A percentile compares a stretch with the other conserved stretches of the same genome.
Evolutionary conservation across 1,140 invertebrate species (phyloP).

Genomic region (Physella acuta): DNA sequence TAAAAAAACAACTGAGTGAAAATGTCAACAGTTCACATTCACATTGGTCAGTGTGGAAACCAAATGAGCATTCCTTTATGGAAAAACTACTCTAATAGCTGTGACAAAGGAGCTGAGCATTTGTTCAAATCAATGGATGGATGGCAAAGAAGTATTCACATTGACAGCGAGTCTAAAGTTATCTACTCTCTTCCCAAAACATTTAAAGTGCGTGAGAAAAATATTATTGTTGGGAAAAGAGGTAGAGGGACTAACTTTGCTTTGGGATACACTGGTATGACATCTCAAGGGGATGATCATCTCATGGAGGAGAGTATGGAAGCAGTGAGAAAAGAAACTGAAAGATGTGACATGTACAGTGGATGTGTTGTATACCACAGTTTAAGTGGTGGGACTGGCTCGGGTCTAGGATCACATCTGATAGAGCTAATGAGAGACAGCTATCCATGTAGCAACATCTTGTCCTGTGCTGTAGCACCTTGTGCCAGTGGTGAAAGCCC

Average conservation of each 20-base stretch:
- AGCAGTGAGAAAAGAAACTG: slow-evolving; percentile 45
- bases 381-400: slow-evolving; percentile 55
- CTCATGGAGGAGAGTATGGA: slow-evolving; percentile 46
- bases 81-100: slow-evolving; percentile 6
- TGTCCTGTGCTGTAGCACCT: slow-evolving; percentile 54
- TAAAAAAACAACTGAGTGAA: too few relatives aligned
- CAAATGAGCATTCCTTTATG: slow-evolving; percentile 24
- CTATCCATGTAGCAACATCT: slow-evolving; percentile 47
- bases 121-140: slow-evolving; percentile 36
- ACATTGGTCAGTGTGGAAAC: slow-evolving; percentile 27
- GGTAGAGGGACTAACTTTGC: slow-evolving; percentile 57
- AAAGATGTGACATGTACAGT: slow-evolving; percentile 50
- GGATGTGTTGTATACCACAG: slow-evolving; percentile 52
- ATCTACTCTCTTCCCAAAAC: slow-evolving; percentile 31
- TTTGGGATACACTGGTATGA: slow-evolving; percentile 51
- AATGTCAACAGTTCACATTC: slow-evolving; percentile 25
- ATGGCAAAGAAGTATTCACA: slow-evolving; percentile 40
- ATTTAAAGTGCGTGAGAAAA: slow-evolving; percentile 41
- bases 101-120: background rate
- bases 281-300: slow-evolving; percentile 43
- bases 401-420: slow-evolving; percentile 53
- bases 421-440: slow-evolving; percentile 48
- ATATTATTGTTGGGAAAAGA: slow-evolving; percentile 48
- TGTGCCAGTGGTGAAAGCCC: slow-evolving; percentile 55
- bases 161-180: slow-evolving; percentile 52